Base-by-base conservation (phyloP, 2,797 vertebrate genomes). In the Arrhamphus sclerolepis region DNA sequence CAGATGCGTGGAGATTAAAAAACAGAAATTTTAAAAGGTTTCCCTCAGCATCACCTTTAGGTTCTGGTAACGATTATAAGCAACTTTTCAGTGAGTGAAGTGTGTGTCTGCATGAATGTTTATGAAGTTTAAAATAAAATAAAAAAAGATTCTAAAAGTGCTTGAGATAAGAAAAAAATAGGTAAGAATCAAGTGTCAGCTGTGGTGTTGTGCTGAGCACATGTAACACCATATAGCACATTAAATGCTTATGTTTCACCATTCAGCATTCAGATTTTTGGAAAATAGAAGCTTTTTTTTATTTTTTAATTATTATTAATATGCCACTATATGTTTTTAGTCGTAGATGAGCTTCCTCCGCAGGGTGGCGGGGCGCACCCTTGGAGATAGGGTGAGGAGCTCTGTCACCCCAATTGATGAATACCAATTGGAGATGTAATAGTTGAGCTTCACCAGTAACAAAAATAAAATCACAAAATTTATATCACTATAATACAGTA, bases 251-350 rank as follows among this genome's bases (percentile, higher is more conserved):
- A 22, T 56, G 14, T 52, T 64, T 53, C 50, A 59, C 47, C n/a
- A 47, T 63, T 60, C 6, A 54, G 47, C 20, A 9, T 60, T 56
- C 7, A 58, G 42, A 28, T 55, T 75, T 54, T 72, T 72, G 46
- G 48, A 19, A 46, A 66, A 39, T 62, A 8, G 21, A 66, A 13
- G 52, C 42, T 59, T 24, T 38, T 67, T 38, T 22, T 67, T 38
- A 24, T 40, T 18, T 59, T 24, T 38, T 67, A 28, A 24, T 67
- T 38, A 24, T 40, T 18, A 40, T 40, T 34, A 56, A 43, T 22
- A 44, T 34, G 22, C 22, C 64, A 57, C n/a, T 44, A 38, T 44
- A 24, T 53, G 29, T 49, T 47, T 43, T 38, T 16, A 42, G 54
- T 50, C n/a, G n/a, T n/a, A n/a, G 39, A 44, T 39, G 29, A 56